Conservation (phyloP, 2,113 vertebrate species). For the Eublepharis macularius region DNA sequence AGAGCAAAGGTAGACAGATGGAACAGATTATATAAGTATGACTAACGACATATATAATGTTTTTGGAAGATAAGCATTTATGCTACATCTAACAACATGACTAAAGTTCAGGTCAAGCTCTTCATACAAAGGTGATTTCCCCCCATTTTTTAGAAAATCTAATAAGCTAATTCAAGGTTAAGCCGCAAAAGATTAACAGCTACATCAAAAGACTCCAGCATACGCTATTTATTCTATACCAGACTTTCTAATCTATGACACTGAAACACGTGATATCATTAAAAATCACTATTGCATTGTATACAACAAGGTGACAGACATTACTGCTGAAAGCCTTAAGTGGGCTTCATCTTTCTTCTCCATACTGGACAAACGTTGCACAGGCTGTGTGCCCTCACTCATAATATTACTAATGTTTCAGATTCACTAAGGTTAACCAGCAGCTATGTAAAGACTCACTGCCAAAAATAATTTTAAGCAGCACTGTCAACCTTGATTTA, state of each 20-base stretch:
- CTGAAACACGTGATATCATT: background rate
- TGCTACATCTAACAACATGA: conserved; percentile 2
- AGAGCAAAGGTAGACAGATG: background rate
- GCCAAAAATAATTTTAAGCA: background rate
- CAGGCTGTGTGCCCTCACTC: background rate
- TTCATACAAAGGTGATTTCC: background rate
- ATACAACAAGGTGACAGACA: background rate
- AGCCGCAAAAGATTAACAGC: conserved; percentile 20
- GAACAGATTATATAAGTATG: background rate
- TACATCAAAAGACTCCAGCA: background rate
- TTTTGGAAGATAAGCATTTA: conserved; percentile 4
- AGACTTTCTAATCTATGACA: accelerated
- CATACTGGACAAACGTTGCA: conserved; percentile 1
- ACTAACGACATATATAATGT: background rate
- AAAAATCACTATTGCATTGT: background rate
- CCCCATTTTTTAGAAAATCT: background rate
- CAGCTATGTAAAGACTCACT: conserved; percentile 4
- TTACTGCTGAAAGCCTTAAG: background rate
- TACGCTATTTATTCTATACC: background rate
- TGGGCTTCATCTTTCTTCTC: background rate
- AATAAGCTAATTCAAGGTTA: background rate
- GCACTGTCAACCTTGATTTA: background rate
- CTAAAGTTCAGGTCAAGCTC: background rate
- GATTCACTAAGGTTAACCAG: background rate
- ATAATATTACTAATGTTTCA: background rate